These are phyloP conservation scores for Trididemnum miniatum DNA, from an alignment of 23 tunicate genomes.

Conservation along the genomic window DNA sequence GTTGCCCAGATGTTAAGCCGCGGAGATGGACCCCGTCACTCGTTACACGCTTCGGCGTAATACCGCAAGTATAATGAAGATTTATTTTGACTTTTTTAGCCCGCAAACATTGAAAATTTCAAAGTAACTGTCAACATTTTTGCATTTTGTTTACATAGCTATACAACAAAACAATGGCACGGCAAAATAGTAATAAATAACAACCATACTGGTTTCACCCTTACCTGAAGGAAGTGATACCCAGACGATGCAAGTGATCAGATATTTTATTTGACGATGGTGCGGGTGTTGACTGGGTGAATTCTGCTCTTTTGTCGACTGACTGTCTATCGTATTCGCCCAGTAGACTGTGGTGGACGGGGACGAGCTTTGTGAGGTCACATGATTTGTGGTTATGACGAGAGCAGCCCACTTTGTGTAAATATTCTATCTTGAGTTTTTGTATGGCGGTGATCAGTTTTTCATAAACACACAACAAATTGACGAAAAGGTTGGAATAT, in stretches of 20 bases:
- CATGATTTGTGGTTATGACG: constrained; percentile 67
- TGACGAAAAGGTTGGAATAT: background rate
- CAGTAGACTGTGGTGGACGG: constrained; percentile 60
- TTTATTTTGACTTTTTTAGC: no score
- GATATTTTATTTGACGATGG: background rate
- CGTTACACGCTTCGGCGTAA: no score
- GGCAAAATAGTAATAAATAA: no score
- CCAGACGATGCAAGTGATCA: background rate
- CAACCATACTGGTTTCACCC: no score
- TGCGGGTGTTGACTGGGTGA: background rate
- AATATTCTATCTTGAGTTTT: constrained; percentile 58
- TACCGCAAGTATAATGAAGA: no score
- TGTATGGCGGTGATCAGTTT: constrained; percentile 36
- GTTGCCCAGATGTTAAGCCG: no score
- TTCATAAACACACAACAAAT: constrained; percentile 27
- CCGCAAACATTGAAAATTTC: no score
- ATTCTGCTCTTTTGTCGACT: background rate
- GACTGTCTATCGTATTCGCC: constrained; percentile 33
- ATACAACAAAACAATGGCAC: no score
- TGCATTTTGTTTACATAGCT: no score
- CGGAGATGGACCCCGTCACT: no score
- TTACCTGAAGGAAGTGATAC: background rate
- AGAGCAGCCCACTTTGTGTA: constrained; percentile 71
- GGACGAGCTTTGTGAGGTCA: constrained; percentile 41
- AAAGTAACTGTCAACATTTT: no score